phyloP scores from a whole-genome alignment of 2,797 vertebrate genomes.

The Enteromius afrohamiltoni region DNA sequence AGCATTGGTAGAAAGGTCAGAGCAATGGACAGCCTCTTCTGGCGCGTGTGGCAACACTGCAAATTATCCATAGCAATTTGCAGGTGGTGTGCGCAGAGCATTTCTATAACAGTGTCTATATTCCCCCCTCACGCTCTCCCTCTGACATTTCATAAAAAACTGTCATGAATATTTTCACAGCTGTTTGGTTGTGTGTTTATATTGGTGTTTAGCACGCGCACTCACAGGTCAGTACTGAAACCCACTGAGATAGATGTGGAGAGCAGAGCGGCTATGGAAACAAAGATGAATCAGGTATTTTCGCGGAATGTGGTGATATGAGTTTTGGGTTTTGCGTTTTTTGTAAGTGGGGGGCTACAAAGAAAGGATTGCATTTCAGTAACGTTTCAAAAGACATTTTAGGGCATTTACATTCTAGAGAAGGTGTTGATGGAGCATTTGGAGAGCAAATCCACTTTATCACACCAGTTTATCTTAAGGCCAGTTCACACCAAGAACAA shows the following conservation, averaged over 20 bases:
- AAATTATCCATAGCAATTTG: slow-evolving; percentile 44
- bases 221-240: slow-evolving; percentile 16
- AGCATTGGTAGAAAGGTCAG: slow-evolving; percentile 72
- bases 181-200: slow-evolving; percentile 55
- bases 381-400: background rate
- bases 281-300: slow-evolving; percentile 27
- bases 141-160: slow-evolving; percentile 59
- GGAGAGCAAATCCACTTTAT: background rate
- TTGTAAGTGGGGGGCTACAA: background rate
- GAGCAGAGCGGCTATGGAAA: slow-evolving; percentile 14
- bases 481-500: background rate
- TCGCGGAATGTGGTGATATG: slow-evolving; percentile 23
- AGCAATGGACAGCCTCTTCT: slow-evolving; percentile 66
- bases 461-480: background rate
- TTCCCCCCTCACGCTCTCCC: slow-evolving; percentile 33
- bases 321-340: background rate
- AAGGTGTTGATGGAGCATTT: background rate
- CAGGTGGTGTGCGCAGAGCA: slow-evolving; percentile 19
- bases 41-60: slow-evolving; percentile 50
- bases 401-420: background rate
- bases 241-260: slow-evolving; percentile 36
- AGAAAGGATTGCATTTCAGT: background rate
- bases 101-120: slow-evolving; percentile 34
- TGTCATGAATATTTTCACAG: slow-evolving; percentile 61
- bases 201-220: slow-evolving; percentile 43